Base-by-base conservation (phyloP, 1,140 invertebrate species). In the Drosophila pseudoobscura region DNA sequence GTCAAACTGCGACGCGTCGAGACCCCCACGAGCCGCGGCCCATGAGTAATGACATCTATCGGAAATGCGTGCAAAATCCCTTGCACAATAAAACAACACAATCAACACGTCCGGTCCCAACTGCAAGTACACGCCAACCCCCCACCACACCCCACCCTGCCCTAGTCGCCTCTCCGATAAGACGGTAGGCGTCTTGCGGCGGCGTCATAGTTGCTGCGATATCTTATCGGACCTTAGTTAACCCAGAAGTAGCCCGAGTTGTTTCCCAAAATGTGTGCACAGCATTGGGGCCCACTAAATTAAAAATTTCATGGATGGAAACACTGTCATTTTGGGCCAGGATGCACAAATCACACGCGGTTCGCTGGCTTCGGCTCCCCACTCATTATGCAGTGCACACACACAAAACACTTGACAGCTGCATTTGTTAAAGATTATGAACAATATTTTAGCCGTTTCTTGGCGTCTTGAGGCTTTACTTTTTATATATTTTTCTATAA, bases 151-250 rank as follows among this genome's bases (percentile, higher is more conserved):
- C 24, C 24, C 4, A 26, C 24, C 11, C 45, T 17, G 51, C 46
- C 15, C 26, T 17, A 59, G 26, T 68, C 63, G 50, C 69, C 60
- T 68, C 69, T 66, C 39, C 56, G 80, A 84, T 84, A 84, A 74
- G 29, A 70, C 43, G 75, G 58, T 26, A 26, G 66, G 71, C 63
- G 20, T 20, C 20, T 20, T 20, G 20, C 20, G 20, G 20, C 20
- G 20, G 20, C 20, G 79, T 83, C 65, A 70, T 73, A 51, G 65
- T 45, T 53, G 26, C 54, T 50, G 41, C 46, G 79, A 44, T 85
- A 85, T 85, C 82, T 85, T 85, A 85, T 85, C 82, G 59, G 20
- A 62, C 63, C 51, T 75, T 78, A 82, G 79, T 82, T 78, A 78
- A 65, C 70, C 64, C 52, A 66, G 5, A 39, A 22, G 58, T 83